Base-by-base conservation (phyloP, 2,888 invertebrate genomes). In the Stenoptilia bipunctidactyla region DNA sequence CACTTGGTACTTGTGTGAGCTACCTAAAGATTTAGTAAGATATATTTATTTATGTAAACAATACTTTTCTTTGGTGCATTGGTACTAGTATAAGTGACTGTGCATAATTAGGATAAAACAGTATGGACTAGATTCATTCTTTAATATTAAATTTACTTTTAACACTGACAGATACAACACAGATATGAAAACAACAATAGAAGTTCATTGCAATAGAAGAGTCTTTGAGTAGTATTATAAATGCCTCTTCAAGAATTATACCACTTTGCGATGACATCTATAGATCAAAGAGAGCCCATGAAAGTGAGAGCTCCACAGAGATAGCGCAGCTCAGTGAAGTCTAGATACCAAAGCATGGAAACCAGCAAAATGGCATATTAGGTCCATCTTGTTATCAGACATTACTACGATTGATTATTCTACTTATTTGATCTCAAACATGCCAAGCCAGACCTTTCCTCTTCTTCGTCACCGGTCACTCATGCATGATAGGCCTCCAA, bases 391-490 rank as follows among this genome's bases (percentile, higher is more conserved):
- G 63, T 61, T 71, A 77, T 83, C 80, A 83, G 64, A 82, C 77
- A 51, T 82, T 83, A 45, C 85, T 85, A 85, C 75, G 84, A 85
- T 55, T 82, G 88, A 72, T 90, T 92, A 72, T 90, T 92, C 60
- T 92, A 91, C 65, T 93, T 93, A 69, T 92, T 93, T 36, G 92
- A 92, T 43, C 93, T 86, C 42, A 93, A 85, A 49, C 92, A 88
- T 35, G 92, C 92, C 45, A 92, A 76, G 2, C 92, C 92, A 10
- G 88, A 87, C 30, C 90, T 87, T 57, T 92, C 93, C 53, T 93
- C 93, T 58, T 94, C 94, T 64, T 96, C 96, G 58, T 96, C 96
- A 53, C 94, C 94, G 4, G 94, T 94, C n/a, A 54, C 94, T 94
- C 3, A 94, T 94, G 64, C 93, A 93, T 15, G 93, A 92, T 61